phyloP scores from a whole-genome alignment of 2,113 vertebrate genomes.

The Hypanus sabinus region DNA sequence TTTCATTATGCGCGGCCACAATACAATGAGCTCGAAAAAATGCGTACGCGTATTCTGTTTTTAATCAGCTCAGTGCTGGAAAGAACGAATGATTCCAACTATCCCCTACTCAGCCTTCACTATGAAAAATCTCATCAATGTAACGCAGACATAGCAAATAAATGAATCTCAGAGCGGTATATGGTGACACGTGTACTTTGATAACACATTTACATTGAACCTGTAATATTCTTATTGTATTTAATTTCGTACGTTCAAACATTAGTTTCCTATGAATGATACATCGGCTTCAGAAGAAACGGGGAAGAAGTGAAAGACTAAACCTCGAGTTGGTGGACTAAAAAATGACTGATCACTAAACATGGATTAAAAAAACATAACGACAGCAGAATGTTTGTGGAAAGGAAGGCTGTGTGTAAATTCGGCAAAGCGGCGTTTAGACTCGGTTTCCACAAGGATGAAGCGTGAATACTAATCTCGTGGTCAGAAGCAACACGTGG shows the following conservation, averaged over 20 bases:
- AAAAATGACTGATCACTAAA: too few species aligned
- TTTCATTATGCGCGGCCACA: background rate
- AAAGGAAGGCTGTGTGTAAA: background rate
- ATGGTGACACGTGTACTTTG: too few species aligned
- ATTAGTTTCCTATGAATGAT: background rate
- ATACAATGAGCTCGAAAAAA: background rate
- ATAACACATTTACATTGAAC: too few species aligned
- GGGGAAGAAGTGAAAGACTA: background rate
- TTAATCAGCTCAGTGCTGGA: background rate
- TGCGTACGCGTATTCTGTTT: background rate
- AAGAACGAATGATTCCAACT: background rate
- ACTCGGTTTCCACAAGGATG: background rate
- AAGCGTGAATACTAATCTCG: background rate
- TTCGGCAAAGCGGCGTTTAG: background rate
- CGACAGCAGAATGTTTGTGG: background rate
- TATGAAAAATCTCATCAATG: too few species aligned
- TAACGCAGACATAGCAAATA: too few species aligned
- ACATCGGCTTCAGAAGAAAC: too few species aligned
- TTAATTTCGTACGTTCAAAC: background rate
- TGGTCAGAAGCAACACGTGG: conserved; percentile 22
- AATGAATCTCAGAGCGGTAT: too few species aligned
- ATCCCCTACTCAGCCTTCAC: background rate
- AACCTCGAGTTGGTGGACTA: background rate
- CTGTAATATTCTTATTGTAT: background rate
- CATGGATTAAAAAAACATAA: background rate